phyloP scores from a whole-genome alignment of 2,113 vertebrate genomes.

The Leucoraja erinaceus region DNA sequence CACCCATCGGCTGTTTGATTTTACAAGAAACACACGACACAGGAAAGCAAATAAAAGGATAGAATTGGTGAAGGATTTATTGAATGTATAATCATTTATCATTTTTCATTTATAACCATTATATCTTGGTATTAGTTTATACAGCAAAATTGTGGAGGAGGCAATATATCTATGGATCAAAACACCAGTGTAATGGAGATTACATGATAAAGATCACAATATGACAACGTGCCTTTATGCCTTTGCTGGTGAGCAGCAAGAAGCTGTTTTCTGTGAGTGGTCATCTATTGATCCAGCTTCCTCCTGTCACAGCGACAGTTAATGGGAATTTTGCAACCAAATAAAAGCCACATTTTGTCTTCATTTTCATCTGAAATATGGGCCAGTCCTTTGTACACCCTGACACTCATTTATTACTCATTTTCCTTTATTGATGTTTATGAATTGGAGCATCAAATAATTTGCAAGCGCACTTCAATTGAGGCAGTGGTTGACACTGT shows the following conservation, averaged over 20 bases:
- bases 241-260: slow-evolving; percentile 80
- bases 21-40: not conserved
- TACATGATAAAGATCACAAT: slow-evolving; percentile 97
- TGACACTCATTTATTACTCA: slow-evolving; percentile 77
- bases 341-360: slow-evolving; percentile 74
- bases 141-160: slow-evolving; percentile 56
- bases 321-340: slow-evolving; percentile 78
- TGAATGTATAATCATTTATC: not conserved
- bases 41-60: not conserved
- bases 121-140: not conserved
- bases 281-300: slow-evolving; percentile 79
- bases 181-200: slow-evolving; percentile 80
- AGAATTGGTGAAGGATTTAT: not conserved
- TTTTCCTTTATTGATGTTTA: slow-evolving; percentile 80
- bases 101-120: slow-evolving; percentile 22
- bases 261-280: slow-evolving; percentile 71
- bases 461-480: slow-evolving; percentile 76
- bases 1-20: not conserved
- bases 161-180: slow-evolving; percentile 78
- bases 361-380: slow-evolving; percentile 78
- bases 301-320: slow-evolving; percentile 73
- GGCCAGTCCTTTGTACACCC: slow-evolving; percentile 74
- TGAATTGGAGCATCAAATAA: slow-evolving; percentile 76
- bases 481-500: slow-evolving; percentile 69
- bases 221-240: slow-evolving; percentile 92